These are phyloP conservation scores for Arctia plantaginis DNA, from an alignment of 2,888 invertebrate genomes.

Conservation along the genomic window DNA sequence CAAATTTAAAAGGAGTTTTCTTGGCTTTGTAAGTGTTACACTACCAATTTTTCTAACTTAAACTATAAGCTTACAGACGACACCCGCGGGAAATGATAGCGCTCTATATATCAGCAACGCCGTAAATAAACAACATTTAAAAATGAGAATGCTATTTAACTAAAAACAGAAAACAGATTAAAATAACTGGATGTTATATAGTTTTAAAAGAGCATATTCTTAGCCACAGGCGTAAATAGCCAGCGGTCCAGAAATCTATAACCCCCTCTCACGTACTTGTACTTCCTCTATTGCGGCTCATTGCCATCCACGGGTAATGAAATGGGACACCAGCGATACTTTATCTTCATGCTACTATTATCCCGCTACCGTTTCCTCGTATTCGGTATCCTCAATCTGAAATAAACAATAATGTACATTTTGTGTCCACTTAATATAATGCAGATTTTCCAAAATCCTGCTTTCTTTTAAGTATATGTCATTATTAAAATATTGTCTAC, in stretches of 20 bases:
- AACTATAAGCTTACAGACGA: slow-evolving; percentile 5
- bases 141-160: neutral
- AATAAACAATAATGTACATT: neutral
- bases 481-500: neutral
- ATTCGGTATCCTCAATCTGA: neutral
- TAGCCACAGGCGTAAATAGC: slow-evolving; percentile 6
- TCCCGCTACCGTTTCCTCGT: neutral
- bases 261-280: neutral
- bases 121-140: slow-evolving; percentile 15
- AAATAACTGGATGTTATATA: slow-evolving; percentile 16
- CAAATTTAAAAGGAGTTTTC: neutral
- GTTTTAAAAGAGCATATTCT: slow-evolving; percentile 14
- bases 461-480: neutral
- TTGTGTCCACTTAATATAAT: neutral
- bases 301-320: neutral
- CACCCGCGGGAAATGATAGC: slow-evolving; percentile 1
- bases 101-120: neutral
- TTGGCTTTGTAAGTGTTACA: neutral
- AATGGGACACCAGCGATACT: slow-evolving; percentile 4
- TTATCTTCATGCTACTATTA: slow-evolving; percentile 8
- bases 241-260: neutral
- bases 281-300: neutral
- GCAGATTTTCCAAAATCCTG: neutral
- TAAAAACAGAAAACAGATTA: slow-evolving; percentile 21
- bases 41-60: slow-evolving; percentile 3